Evolutionary conservation across 2,113 vertebrate genomes (phyloP).

Genomic region (human (Homo sapiens)): GRCh38 chr2:129112501-129113000

Average conservation of each 20-base stretch:
- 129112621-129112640: neutral
- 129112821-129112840: neutral
- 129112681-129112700: neutral
- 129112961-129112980: neutral
- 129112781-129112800: neutral
- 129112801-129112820: neutral
- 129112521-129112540: neutral
- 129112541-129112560: neutral
- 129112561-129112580: neutral
- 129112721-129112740: neutral
- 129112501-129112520: neutral
- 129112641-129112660: neutral
- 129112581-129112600: neutral
- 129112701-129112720: neutral
- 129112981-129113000: neutral
- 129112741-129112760: neutral
- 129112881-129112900: neutral
- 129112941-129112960: neutral
- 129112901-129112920: neutral
- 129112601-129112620: neutral
- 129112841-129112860: neutral
- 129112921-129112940: neutral
- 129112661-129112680: neutral
- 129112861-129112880: neutral
- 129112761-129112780: neutral